Conservation (phyloP, 1,140 invertebrate species). For the Macrostomum lignano region DNA sequence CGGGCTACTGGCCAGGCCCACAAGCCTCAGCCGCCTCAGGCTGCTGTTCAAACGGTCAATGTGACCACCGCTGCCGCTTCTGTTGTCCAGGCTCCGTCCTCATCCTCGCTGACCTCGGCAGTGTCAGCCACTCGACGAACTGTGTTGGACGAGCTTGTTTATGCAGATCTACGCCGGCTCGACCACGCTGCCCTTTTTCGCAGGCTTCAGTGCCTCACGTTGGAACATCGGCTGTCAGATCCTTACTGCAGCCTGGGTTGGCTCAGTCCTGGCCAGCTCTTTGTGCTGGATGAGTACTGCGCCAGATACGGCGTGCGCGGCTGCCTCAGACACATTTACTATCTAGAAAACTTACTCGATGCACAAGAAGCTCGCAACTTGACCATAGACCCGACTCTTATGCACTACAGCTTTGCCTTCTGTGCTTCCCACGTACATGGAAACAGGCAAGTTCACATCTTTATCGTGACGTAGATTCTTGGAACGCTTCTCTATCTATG, state of each 20-base stretch:
- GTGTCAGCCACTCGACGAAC: no score
- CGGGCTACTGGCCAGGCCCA: slow-evolving; percentile 90
- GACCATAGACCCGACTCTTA: slow-evolving; percentile 86
- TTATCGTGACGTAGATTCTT: background rate
- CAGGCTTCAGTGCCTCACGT: slow-evolving; percentile 56
- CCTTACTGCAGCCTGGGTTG: slow-evolving; percentile 90
- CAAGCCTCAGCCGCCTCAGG: no score
- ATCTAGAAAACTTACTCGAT: slow-evolving; percentile 70
- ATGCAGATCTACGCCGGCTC: slow-evolving; percentile 81
- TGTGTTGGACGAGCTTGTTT: slow-evolving; percentile 96
- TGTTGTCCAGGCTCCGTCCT: no score
- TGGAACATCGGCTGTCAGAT: slow-evolving; percentile 80
- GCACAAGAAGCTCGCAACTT: slow-evolving; percentile 63
- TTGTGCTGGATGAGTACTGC: slow-evolving; percentile 90
- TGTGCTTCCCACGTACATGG: slow-evolving; percentile 94
- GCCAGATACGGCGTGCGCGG: slow-evolving; percentile 81
- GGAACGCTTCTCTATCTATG: background rate
- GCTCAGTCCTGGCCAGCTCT: slow-evolving; percentile 94
- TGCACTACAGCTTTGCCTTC: slow-evolving; percentile 93
- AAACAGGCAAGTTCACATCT: slow-evolving; percentile 35
- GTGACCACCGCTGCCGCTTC: no score
- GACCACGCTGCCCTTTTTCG: slow-evolving; percentile 72
- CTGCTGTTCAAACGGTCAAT: no score
- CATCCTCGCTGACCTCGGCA: no score
- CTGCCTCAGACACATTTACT: slow-evolving; percentile 77